Evolutionary conservation across 2,797 vertebrate genomes (phyloP).

Genomic region (Hippopotamyrus pictus): DNA sequence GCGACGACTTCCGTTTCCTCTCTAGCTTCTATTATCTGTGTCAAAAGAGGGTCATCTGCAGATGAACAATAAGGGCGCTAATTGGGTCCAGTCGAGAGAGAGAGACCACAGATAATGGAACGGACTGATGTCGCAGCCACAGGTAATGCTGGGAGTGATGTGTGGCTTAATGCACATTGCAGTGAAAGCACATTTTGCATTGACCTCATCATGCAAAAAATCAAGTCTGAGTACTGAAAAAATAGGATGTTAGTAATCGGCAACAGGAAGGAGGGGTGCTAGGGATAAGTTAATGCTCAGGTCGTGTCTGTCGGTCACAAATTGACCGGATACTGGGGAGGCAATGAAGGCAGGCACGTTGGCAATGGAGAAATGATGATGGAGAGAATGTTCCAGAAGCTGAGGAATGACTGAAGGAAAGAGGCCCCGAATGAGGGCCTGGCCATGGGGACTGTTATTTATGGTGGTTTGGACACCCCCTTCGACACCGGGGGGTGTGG

Average conservation of each 20-base stretch:
- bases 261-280: not conserved
- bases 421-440: not conserved
- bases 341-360: not conserved
- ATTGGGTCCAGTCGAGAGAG: not conserved
- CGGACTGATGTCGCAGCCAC: not conserved
- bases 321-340: not conserved
- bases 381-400: not conserved
- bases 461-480: constrained; percentile 11
- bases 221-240: not conserved
- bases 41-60: not conserved
- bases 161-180: not conserved
- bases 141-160: not conserved
- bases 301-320: not conserved
- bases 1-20: not conserved
- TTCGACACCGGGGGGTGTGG: constrained; percentile 24
- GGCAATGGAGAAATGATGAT: not conserved
- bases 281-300: not conserved
- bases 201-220: not conserved
- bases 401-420: not conserved
- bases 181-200: not conserved
- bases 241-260: not conserved
- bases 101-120: not conserved
- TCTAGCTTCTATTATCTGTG: not conserved
- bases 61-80: not conserved
- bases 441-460: not conserved